Conservation (phyloP, 2,113 vertebrate species). For the Xenopus borealis region DNA sequence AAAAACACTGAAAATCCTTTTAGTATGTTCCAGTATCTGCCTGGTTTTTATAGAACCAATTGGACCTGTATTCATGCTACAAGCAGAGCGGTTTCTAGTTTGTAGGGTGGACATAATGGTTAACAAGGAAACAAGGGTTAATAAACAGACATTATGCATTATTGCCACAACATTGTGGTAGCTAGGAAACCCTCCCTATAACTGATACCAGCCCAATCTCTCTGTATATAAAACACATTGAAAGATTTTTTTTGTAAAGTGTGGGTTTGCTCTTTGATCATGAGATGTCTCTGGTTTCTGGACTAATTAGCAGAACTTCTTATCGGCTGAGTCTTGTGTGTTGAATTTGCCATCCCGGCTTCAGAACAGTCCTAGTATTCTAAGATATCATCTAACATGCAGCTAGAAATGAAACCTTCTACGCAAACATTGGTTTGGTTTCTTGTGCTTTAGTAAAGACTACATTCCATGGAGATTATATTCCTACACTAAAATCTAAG, state of each 20-base stretch:
- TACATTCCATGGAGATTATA: neutral
- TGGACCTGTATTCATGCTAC: too few relatives aligned
- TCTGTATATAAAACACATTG: neutral
- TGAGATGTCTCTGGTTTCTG: neutral
- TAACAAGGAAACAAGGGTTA: too few relatives aligned
- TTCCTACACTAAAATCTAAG: neutral
- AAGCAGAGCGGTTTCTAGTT: too few relatives aligned
- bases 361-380: slow-evolving; percentile 1
- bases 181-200: neutral
- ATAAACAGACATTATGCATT: too few relatives aligned
- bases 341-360: slow-evolving; percentile 4
- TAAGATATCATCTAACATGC: slow-evolving; percentile 9
- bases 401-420: slow-evolving; percentile 10
- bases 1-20: too few relatives aligned
- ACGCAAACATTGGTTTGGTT: slow-evolving; percentile 4
- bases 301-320: neutral
- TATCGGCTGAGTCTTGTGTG: neutral
- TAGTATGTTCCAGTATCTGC: too few relatives aligned
- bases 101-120: too few relatives aligned
- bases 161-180: neutral
- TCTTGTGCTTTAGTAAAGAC: slow-evolving; percentile 27
- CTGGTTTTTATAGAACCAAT: too few relatives aligned
- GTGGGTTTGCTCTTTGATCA: neutral
- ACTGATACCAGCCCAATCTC: neutral
- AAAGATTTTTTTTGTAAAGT: neutral